These are phyloP conservation scores for Dallia pectoralis DNA, from an alignment of 2,797 vertebrate species.

Conservation along the genomic window DNA sequence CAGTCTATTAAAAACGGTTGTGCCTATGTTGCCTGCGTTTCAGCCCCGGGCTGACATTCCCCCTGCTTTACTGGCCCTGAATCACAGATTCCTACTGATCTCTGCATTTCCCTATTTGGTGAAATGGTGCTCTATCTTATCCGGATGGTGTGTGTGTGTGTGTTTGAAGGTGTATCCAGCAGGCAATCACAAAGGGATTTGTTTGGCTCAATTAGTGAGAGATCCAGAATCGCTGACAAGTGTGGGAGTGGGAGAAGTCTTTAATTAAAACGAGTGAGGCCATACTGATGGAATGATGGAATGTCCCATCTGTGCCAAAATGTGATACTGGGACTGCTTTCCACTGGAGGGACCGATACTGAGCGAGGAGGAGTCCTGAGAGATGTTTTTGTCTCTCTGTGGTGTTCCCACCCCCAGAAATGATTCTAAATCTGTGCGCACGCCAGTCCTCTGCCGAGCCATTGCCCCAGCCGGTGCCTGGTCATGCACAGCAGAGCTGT, in stretches of 20 bases:
- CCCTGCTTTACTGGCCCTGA: not conserved
- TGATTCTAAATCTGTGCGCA: not conserved
- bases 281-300: not conserved
- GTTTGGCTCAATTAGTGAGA: constrained; percentile 9
- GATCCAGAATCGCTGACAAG: constrained; percentile 4
- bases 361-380: not conserved
- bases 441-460: not conserved
- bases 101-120: not conserved
- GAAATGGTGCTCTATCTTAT: not conserved
- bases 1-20: not conserved
- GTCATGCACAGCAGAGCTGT: not conserved
- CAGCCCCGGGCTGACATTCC: not conserved
- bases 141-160: not conserved
- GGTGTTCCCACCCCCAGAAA: not conserved
- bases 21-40: not conserved
- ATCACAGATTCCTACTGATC: not conserved
- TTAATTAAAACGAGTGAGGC: constrained; percentile 11
- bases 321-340: not conserved
- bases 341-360: not conserved
- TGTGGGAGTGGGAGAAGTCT: not conserved
- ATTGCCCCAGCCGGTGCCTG: not conserved
- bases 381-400: not conserved
- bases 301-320: not conserved
- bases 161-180: not conserved
- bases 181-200: not conserved